These are phyloP conservation scores for Psilopsiagon aurifrons DNA, from an alignment of 2,113 vertebrate species.

Conservation along the genomic window DNA sequence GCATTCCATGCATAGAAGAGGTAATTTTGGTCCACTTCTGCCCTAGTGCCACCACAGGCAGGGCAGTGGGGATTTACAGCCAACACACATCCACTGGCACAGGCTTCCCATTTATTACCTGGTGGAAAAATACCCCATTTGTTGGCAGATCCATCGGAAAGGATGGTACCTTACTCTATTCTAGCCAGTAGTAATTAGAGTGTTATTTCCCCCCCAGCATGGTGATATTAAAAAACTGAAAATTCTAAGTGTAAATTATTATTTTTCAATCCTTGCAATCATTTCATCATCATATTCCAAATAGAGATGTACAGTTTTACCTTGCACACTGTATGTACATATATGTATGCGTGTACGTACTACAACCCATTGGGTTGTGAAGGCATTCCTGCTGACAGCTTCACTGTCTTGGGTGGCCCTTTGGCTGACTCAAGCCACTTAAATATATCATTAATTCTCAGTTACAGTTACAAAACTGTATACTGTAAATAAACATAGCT, in stretches of 20 bases:
- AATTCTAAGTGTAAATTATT: background rate
- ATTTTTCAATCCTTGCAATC: background rate
- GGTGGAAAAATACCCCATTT: background rate
- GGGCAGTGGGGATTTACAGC: background rate
- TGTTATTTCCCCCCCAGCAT: rapidly evolving
- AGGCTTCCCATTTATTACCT: background rate
- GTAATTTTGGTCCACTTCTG: background rate
- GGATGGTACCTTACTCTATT: background rate
- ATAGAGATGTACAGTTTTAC: background rate
- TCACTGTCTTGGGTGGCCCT: background rate
- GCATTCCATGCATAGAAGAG: background rate
- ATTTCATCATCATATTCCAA: background rate
- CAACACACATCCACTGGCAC: background rate
- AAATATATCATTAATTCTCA: background rate
- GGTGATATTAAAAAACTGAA: background rate
- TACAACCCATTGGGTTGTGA: background rate
- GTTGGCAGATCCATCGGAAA: background rate
- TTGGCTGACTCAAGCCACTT: background rate
- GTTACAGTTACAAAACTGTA: background rate
- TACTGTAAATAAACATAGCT: background rate
- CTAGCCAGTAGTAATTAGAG: background rate
- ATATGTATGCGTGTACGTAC: background rate
- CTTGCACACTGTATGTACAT: background rate
- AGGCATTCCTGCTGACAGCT: background rate
- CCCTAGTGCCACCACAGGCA: rapidly evolving